Percentiles rank a stretch among this genome's conserved stretches.
Conservation (phyloP, 1,140 invertebrate species). For the Sminthurinus signatus region DNA sequence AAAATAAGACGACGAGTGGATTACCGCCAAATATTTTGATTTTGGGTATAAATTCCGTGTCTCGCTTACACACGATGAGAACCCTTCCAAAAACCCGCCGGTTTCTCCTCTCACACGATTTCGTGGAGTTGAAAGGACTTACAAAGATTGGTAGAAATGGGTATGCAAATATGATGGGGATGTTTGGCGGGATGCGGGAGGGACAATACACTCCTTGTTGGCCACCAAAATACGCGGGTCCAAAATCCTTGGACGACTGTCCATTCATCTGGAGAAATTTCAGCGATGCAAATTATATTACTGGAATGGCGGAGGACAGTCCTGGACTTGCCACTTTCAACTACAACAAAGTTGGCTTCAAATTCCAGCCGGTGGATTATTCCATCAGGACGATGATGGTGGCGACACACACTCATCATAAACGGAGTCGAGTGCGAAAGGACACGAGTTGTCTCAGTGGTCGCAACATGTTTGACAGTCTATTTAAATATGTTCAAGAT, state of each 20-base stretch:
- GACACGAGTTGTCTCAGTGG: background rate
- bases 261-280: constrained; percentile 48
- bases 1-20: background rate
- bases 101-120: too few relatives aligned
- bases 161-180: too few relatives aligned
- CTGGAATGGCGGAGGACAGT: constrained; percentile 46
- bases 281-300: constrained; percentile 44
- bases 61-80: too few relatives aligned
- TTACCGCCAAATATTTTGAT: constrained; percentile 43
- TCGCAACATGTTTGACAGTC: constrained; percentile 14
- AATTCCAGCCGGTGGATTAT: constrained; percentile 34
- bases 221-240: background rate
- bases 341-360: constrained; percentile 40
- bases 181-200: too few relatives aligned
- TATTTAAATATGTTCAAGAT: constrained; percentile 25
- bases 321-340: constrained; percentile 47
- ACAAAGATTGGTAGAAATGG: too few relatives aligned
- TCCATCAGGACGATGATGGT: constrained; percentile 32
- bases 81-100: too few relatives aligned
- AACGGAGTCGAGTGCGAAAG: background rate
- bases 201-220: too few relatives aligned
- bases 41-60: constrained; percentile 43
- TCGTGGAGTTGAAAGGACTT: too few relatives aligned
- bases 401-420: constrained; percentile 27
- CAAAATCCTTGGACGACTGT: constrained; percentile 44